Percentiles rank a stretch among this genome's conserved stretches.
Evolutionary conservation across 2,888 invertebrate genomes (phyloP).

Genomic region (Agriopis leucophaearia): DNA sequence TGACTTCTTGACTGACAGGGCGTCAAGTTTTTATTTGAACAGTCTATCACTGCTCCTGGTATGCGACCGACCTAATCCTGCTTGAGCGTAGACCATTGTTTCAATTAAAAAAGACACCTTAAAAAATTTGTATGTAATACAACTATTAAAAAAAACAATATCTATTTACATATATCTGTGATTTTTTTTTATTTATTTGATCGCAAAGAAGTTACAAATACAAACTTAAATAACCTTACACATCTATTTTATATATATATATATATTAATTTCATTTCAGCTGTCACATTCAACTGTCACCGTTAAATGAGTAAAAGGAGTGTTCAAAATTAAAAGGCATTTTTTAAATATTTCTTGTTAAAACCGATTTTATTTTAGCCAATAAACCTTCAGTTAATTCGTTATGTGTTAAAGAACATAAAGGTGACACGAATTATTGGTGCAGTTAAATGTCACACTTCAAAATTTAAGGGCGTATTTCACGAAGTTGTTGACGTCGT

Average conservation of each 20-base stretch:
- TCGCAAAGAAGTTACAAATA: no score
- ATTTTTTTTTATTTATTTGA: no score
- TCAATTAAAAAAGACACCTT: slow-evolving; percentile 53
- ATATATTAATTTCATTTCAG: no score
- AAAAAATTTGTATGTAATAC: background rate
- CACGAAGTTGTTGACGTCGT: slow-evolving; percentile 47
- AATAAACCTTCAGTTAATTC: slow-evolving; percentile 55
- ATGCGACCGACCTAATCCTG: slow-evolving; percentile 74
- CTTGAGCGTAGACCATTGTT: slow-evolving; percentile 60
- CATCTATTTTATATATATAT: no score
- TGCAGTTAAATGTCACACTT: slow-evolving; percentile 47
- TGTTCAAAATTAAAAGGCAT: background rate
- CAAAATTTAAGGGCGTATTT: slow-evolving; percentile 49
- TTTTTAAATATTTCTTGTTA: background rate
- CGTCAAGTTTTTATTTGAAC: slow-evolving; percentile 76
- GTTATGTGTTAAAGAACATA: slow-evolving; percentile 54
- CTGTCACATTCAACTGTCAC: no score
- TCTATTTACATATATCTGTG: no score
- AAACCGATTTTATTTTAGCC: slow-evolving; percentile 13
- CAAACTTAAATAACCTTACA: no score
- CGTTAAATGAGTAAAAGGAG: background rate
- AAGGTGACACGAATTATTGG: slow-evolving; percentile 53
- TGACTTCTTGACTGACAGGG: slow-evolving; percentile 58
- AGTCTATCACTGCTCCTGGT: slow-evolving; percentile 77
- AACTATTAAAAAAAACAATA: no score